Conservation (phyloP, 1,140 invertebrate genomes). For the Gonatopus flavifemur region DNA sequence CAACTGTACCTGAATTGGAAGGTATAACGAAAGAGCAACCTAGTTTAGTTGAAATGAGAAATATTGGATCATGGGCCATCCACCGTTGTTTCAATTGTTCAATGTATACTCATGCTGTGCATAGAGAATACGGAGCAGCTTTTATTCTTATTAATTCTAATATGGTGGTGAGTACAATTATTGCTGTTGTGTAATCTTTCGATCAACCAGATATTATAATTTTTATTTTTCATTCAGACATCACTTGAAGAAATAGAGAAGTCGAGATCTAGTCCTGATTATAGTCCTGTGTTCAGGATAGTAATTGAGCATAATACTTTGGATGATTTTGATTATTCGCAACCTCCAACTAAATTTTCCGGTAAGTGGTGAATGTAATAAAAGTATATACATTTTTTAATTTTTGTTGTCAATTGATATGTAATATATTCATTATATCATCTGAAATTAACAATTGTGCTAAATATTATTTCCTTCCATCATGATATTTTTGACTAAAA, state of each 20-base stretch:
- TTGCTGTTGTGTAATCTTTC: no score
- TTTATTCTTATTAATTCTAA: slow-evolving; percentile 54
- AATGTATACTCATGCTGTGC: slow-evolving; percentile 59
- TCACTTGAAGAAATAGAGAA: slow-evolving; percentile 44
- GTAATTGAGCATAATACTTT: slow-evolving; percentile 41
- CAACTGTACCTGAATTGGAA: slow-evolving; percentile 46
- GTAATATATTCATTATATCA: no score
- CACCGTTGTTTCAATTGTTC: slow-evolving; percentile 56
- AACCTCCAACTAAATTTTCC: slow-evolving; percentile 46
- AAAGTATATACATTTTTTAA: neutral
- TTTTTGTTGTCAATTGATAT: neutral
- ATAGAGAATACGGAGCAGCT: slow-evolving; percentile 55
- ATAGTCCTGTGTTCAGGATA: slow-evolving; percentile 53
- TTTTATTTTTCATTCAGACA: slow-evolving; percentile 27
- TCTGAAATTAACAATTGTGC: no score
- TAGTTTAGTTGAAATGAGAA: slow-evolving; percentile 51
- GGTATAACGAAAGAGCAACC: slow-evolving; percentile 56
- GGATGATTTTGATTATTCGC: slow-evolving; percentile 37
- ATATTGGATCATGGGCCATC: slow-evolving; percentile 56
- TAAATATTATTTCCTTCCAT: no score
- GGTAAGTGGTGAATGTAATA: slow-evolving; percentile 29
- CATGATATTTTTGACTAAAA: no score
- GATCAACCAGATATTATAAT: neutral
- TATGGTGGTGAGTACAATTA: slow-evolving; percentile 54
- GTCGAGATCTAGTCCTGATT: slow-evolving; percentile 44